These are phyloP conservation scores for Opisthocomus hoazin DNA, from an alignment of 2,113 vertebrate genomes.

Conservation along the genomic window DNA sequence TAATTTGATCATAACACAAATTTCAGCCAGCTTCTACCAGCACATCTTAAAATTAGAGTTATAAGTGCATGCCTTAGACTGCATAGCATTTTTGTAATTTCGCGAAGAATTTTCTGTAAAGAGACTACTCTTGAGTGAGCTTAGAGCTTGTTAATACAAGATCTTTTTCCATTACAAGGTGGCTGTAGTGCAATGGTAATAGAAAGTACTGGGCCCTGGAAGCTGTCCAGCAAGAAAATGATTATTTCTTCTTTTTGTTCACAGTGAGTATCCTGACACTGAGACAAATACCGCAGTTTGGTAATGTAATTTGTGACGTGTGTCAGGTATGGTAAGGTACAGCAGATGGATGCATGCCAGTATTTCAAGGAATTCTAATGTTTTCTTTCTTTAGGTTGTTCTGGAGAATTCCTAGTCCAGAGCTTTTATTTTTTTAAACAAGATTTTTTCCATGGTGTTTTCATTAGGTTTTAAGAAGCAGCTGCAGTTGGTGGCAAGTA, in stretches of 20 bases:
- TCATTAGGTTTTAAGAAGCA: neutral
- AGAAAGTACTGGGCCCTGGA: neutral
- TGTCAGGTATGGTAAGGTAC: neutral
- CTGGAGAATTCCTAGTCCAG: neutral
- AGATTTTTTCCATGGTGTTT: neutral
- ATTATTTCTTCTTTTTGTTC: neutral
- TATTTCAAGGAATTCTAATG: neutral
- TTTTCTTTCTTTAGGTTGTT: neutral
- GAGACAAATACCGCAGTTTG: neutral
- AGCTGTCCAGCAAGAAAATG: neutral
- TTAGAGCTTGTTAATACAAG: neutral
- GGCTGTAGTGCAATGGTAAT: neutral
- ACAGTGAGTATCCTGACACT: neutral
- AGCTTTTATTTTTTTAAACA: neutral
- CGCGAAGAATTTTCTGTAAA: neutral
- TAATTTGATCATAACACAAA: neutral
- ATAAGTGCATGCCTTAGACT: neutral
- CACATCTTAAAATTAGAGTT: neutral
- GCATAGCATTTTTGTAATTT: neutral
- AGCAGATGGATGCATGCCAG: neutral
- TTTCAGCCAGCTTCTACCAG: neutral
- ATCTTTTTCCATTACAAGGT: neutral
- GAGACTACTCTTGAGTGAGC: neutral
- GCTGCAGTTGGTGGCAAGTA: neutral
- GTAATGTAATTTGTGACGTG: neutral